Evolutionary conservation across 2,888 invertebrate species (phyloP).

Genomic region (Bruchidius siliquastri): DNA sequence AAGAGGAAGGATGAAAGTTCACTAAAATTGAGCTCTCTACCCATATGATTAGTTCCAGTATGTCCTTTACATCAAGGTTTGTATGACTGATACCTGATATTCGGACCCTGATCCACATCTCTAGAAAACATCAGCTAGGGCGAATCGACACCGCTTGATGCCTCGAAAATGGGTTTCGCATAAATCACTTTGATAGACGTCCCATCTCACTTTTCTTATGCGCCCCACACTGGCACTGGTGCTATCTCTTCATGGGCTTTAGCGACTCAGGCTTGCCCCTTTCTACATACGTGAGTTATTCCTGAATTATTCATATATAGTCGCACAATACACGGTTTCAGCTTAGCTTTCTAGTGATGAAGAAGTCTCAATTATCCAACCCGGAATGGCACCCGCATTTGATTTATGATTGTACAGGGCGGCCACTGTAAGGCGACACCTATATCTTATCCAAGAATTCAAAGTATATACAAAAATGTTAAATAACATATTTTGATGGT

Average conservation of each 20-base stretch:
- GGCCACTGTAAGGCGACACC: too few species aligned
- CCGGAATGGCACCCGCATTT: too few species aligned
- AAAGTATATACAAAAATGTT: too few species aligned
- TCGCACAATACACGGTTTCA: conserved; percentile 25
- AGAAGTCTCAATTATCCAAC: neutral
- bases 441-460: too few species aligned
- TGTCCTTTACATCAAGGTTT: too few species aligned
- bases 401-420: too few species aligned
- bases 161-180: conserved; percentile 40
- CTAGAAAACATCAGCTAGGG: conserved; percentile 17
- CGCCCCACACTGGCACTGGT: neutral
- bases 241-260: neutral
- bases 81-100: too few species aligned
- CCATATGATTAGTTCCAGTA: too few species aligned
- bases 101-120: neutral
- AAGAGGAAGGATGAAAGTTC: too few species aligned
- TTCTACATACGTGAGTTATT: conserved; percentile 41
- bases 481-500: too few species aligned
- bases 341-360: neutral
- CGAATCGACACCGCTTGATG: conserved; percentile 27
- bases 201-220: conserved; percentile 41
- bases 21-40: too few species aligned
- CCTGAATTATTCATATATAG: conserved; percentile 36
- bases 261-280: conserved; percentile 19
- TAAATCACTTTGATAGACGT: conserved; percentile 46